These are phyloP conservation scores for Lytechinus variegatus DNA, from an alignment of 35 echinoderm and acorn worm species.

Conservation along the genomic window DNA sequence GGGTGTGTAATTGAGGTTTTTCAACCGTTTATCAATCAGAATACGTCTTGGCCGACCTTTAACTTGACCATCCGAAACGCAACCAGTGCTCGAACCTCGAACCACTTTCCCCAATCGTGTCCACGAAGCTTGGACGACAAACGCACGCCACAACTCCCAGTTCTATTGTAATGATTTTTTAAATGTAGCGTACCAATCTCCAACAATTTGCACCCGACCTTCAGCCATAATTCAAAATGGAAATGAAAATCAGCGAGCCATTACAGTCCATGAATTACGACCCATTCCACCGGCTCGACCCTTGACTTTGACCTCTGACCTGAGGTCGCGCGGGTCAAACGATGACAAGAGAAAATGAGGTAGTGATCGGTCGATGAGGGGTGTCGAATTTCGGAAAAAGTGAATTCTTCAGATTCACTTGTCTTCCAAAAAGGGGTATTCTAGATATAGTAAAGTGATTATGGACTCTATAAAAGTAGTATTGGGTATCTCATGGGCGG, in stretches of 20 bases:
- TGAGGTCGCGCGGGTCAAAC: neutral
- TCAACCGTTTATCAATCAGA: too few relatives aligned
- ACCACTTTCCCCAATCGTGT: too few relatives aligned
- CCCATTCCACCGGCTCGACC: neutral
- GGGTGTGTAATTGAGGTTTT: too few relatives aligned
- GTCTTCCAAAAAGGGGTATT: neutral
- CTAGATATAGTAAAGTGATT: neutral
- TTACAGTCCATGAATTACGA: neutral
- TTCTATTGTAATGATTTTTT: neutral
- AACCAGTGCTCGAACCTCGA: too few relatives aligned
- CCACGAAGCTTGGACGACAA: neutral
- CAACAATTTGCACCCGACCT: neutral
- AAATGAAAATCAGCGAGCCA: neutral
- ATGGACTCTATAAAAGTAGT: too few relatives aligned
- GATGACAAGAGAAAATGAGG: neutral
- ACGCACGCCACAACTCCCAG: neutral
- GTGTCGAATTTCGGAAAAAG: constrained; percentile 4
- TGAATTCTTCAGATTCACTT: neutral
- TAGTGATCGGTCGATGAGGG: neutral
- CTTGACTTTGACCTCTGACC: neutral
- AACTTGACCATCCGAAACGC: too few relatives aligned
- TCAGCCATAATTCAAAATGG: neutral
- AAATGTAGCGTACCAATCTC: neutral
- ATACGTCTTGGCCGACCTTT: too few relatives aligned
- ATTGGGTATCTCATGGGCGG: too few relatives aligned